phyloP scores from a whole-genome alignment of 2,888 invertebrate genomes.

The Meiosimyza decipiens region DNA sequence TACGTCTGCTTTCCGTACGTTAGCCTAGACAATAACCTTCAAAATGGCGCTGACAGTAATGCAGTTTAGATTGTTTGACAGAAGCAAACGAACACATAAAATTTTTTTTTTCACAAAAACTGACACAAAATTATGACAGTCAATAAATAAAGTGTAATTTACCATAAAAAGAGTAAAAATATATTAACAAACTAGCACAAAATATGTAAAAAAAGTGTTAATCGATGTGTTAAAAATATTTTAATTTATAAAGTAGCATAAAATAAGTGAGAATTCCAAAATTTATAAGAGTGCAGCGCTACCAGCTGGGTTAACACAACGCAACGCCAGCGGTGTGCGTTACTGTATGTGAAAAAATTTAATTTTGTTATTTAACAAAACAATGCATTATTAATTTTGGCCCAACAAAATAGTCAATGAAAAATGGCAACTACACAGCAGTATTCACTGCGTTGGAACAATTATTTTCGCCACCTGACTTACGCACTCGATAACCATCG shows the following conservation, averaged over 20 bases:
- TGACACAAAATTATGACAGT: not conserved
- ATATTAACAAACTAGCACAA: not conserved
- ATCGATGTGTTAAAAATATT: not conserved
- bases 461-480: slow-evolving; percentile 83
- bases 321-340: not conserved
- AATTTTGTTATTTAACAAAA: no score
- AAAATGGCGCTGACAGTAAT: slow-evolving; percentile 32
- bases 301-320: not conserved
- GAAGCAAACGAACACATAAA: slow-evolving; percentile 3
- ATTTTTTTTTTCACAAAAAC: not conserved
- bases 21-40: not conserved
- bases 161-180: not conserved
- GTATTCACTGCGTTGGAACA: slow-evolving; percentile 89
- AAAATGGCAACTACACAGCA: slow-evolving; percentile 76
- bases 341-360: slow-evolving; percentile 8
- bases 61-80: slow-evolving; percentile 30
- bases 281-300: not conserved
- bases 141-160: slow-evolving; percentile 14
- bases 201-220: not conserved
- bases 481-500: slow-evolving; percentile 82
- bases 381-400: no score
- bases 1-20: not conserved
- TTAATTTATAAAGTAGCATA: not conserved
- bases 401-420: no score
- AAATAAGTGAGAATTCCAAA: not conserved